Evolutionary conservation across 37 sponge, comb jelly and placozoan genomes (phyloP).

Genomic region (Oopsacas minuta): DNA sequence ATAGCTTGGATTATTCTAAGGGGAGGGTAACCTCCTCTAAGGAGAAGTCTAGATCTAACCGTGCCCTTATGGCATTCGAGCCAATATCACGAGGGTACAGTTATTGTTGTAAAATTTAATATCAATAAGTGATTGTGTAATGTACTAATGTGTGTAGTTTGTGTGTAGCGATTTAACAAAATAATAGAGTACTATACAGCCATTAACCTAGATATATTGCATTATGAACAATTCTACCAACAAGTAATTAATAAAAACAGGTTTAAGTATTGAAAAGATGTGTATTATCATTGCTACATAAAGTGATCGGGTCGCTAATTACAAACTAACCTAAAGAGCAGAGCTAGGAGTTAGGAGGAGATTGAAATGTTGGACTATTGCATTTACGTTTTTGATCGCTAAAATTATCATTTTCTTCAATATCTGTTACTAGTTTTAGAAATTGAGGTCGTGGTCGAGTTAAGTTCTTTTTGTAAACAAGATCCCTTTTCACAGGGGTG

Average conservation of each 20-base stretch:
- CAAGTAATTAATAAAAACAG: neutral
- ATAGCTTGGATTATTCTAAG: too few relatives aligned
- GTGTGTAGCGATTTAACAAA: neutral
- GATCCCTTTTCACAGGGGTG: neutral
- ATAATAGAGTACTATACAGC: neutral
- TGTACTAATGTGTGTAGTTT: too few relatives aligned
- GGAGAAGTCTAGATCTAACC: too few relatives aligned
- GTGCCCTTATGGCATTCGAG: too few relatives aligned
- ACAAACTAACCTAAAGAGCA: neutral
- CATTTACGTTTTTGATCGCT: neutral
- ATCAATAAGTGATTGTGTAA: too few relatives aligned
- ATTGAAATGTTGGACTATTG: neutral
- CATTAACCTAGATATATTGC: neutral
- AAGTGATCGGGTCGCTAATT: slow-evolving; percentile 5
- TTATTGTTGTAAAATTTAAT: too few relatives aligned
- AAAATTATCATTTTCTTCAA: neutral
- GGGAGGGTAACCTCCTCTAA: too few relatives aligned
- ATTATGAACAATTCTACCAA: neutral
- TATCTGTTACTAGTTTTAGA: neutral
- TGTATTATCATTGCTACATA: neutral
- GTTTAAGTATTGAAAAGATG: neutral
- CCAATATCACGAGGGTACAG: too few relatives aligned
- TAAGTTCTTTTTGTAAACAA: neutral
- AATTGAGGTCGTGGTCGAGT: neutral
- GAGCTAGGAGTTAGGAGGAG: neutral